Evolutionary conservation across 1,140 invertebrate genomes (phyloP).

Genomic region (Thaumatotibia leucotreta): DNA sequence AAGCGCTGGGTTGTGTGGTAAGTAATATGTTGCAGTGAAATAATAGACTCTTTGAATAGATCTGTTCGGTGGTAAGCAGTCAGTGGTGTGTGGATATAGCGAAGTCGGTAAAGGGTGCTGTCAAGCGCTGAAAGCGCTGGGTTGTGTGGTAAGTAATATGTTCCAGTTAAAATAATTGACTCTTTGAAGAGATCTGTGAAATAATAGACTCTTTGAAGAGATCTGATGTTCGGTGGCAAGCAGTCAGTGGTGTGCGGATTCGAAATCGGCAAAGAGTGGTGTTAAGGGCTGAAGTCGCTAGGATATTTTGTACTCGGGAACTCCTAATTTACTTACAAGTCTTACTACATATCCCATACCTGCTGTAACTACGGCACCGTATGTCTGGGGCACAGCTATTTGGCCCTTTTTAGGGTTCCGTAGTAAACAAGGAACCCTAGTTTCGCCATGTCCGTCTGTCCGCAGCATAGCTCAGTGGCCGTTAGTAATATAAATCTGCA

Average conservation of each 20-base stretch:
- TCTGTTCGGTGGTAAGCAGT: conserved; percentile 99
- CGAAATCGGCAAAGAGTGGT: conserved; percentile 98
- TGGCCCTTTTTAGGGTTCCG: too few species aligned
- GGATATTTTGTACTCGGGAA: conserved; percentile 94
- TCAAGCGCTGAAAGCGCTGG: conserved; percentile 95
- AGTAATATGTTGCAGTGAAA: conserved; percentile 77
- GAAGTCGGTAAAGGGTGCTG: conserved; percentile 99
- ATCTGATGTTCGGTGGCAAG: conserved; percentile 99
- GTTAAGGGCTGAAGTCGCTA: conserved; percentile 95
- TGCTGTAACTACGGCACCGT: too few species aligned
- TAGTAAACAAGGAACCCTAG: too few species aligned
- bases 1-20: conserved; percentile 94
- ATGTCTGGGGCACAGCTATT: too few species aligned
- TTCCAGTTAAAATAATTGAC: conserved; percentile 79
- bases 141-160: conserved; percentile 83
- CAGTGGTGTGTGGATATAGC: conserved; percentile 97
- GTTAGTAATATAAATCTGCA: too few species aligned
- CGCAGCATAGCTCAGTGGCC: too few species aligned
- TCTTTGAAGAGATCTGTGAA: conserved; percentile 93
- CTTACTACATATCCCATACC: too few species aligned
- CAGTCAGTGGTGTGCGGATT: conserved; percentile 98
- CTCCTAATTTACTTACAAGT: too few species aligned
- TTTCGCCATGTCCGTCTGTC: too few species aligned
- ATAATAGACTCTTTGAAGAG: conserved; percentile 85
- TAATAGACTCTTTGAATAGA: conserved; percentile 85